Percentiles rank a stretch among this genome's conserved stretches.
Evolutionary conservation across 2,113 vertebrate genomes (phyloP).

Genomic region (Dicaeum eximium): DNA sequence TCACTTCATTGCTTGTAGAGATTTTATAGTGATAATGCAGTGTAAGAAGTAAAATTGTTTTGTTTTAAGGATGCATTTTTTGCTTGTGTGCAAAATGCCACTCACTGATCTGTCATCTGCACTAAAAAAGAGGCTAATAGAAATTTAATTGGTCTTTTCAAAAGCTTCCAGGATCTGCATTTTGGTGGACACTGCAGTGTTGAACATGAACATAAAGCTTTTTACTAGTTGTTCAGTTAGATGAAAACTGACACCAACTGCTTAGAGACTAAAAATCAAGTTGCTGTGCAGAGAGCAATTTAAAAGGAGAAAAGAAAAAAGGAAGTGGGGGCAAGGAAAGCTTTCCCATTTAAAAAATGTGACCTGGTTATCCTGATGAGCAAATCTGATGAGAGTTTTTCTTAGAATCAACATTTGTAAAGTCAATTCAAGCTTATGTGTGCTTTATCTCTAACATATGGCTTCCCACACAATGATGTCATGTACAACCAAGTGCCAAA

Average conservation of each 20-base stretch:
- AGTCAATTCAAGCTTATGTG: background rate
- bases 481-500: background rate
- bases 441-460: slow-evolving; percentile 1
- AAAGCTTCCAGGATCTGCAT: background rate
- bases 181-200: background rate
- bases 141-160: background rate
- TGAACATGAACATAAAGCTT: background rate
- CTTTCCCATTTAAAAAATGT: background rate
- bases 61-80: background rate
- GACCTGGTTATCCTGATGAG: background rate
- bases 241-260: background rate
- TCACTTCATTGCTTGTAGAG: background rate
- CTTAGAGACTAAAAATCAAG: background rate
- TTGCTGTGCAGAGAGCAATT: background rate
- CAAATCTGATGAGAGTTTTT: background rate
- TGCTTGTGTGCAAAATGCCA: background rate
- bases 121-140: background rate
- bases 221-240: background rate
- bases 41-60: background rate
- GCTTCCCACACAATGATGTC: slow-evolving; percentile 40
- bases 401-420: slow-evolving; percentile 25
- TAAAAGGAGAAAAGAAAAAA: background rate
- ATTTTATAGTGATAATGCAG: background rate
- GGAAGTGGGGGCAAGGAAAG: background rate
- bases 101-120: background rate